A percentile compares a stretch with the other conserved stretches of the same genome.
phyloP scores from a whole-genome alignment of 2,797 vertebrate species.

The Siniperca obscura region DNA sequence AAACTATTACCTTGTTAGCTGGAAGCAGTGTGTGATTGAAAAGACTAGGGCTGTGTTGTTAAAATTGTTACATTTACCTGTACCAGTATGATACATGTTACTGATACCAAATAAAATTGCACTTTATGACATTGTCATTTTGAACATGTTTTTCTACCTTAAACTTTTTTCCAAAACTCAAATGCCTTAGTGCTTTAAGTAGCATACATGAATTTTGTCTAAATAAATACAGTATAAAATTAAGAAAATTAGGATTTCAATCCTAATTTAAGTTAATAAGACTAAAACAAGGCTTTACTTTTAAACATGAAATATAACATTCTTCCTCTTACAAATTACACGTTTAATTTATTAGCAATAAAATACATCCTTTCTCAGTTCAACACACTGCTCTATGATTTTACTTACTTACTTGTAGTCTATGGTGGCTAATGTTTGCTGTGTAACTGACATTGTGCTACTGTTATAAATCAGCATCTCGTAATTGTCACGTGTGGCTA shows the following conservation, averaged over 20 bases:
- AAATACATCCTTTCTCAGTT: not conserved
- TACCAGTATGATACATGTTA: not conserved
- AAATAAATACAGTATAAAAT: not conserved
- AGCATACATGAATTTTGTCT: not conserved
- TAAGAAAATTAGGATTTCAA: not conserved
- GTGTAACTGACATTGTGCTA: not conserved
- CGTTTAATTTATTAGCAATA: not conserved
- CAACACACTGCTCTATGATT: not conserved
- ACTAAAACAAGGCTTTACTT: not conserved
- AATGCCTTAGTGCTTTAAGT: not conserved
- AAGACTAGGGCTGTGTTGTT: not conserved
- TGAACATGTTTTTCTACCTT: not conserved
- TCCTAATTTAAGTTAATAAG: not conserved
- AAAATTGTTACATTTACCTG: constrained; percentile 9
- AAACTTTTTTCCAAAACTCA: not conserved
- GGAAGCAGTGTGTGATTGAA: constrained; percentile 37
- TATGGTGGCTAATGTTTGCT: not conserved
- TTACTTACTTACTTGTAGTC: not conserved
- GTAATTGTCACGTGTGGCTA: not conserved
- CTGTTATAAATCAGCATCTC: not conserved
- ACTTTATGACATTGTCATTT: not conserved
- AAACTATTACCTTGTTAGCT: constrained; percentile 64
- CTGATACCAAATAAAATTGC: not conserved
- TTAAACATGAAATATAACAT: not conserved
- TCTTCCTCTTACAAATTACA: not conserved